These are phyloP conservation scores for Glomeris marginata DNA, from an alignment of 2,888 invertebrate species.

Conservation along the genomic window DNA sequence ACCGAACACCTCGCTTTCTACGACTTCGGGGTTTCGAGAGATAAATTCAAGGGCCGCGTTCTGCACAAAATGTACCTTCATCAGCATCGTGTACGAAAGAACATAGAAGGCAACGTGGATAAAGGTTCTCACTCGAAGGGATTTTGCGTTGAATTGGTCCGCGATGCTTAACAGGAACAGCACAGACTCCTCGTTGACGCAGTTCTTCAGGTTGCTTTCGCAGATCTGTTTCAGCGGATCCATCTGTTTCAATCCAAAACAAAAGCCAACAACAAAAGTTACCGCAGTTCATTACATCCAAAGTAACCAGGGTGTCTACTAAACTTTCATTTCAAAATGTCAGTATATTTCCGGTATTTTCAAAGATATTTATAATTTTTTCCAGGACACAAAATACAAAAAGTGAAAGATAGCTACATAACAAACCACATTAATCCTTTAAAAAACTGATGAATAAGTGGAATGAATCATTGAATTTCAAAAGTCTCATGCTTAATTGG, in stretches of 20 bases:
- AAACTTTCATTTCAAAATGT: too few relatives aligned
- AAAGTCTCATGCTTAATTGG: too few relatives aligned
- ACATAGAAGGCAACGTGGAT: background rate
- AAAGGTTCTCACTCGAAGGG: conserved; percentile 36
- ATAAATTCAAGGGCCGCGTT: conserved; percentile 38
- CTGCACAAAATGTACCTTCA: conserved; percentile 25
- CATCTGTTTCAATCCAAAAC: too few relatives aligned
- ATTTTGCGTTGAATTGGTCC: conserved; percentile 46
- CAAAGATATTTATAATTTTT: too few relatives aligned
- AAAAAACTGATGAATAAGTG: too few relatives aligned
- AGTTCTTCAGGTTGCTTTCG: conserved; percentile 42
- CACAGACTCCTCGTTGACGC: conserved; percentile 46
- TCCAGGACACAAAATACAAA: background rate
- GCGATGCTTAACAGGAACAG: conserved; percentile 48
- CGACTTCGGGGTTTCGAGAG: conserved; percentile 37
- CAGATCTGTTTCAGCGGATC: conserved; percentile 47
- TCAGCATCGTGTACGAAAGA: conserved; percentile 2
- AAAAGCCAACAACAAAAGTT: conserved; percentile 4
- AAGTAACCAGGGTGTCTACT: too few relatives aligned
- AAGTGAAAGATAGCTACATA: too few relatives aligned
- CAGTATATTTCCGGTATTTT: too few relatives aligned
- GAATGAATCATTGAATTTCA: too few relatives aligned
- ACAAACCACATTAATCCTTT: too few relatives aligned
- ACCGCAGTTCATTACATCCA: too few relatives aligned
- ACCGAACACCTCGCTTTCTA: conserved; percentile 40